These are phyloP conservation scores for Abscondita cerata DNA, from an alignment of 2,888 invertebrate genomes.

Conservation along the genomic window DNA sequence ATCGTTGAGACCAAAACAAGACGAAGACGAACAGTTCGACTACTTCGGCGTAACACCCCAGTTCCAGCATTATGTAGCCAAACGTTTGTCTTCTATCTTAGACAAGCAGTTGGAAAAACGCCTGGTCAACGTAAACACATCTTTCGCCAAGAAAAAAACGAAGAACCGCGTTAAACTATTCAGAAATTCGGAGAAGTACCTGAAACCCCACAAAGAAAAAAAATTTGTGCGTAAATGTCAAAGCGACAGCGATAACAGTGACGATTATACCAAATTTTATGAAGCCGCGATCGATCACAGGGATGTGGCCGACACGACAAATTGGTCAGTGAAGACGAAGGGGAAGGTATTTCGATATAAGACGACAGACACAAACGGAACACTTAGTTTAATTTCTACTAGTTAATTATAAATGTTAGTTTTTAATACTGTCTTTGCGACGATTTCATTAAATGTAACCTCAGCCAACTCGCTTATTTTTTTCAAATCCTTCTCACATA, in stretches of 20 bases:
- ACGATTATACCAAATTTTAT: constrained; percentile 48
- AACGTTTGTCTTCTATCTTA: constrained; percentile 61
- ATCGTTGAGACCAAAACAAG: constrained; percentile 48
- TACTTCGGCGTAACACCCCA: constrained; percentile 62
- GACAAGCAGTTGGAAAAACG: constrained; percentile 55
- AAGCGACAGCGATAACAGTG: constrained; percentile 41
- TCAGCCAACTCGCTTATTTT: constrained; percentile 58
- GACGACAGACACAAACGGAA: constrained; percentile 54
- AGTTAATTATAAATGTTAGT: constrained; percentile 66
- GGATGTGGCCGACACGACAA: constrained; percentile 60
- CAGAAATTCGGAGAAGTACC: constrained; percentile 56
- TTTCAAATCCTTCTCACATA: constrained; percentile 52
- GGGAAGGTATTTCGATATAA: constrained; percentile 62
- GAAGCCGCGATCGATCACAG: constrained; percentile 59
- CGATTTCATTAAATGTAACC: constrained; percentile 66
- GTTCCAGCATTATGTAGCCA: constrained; percentile 62
- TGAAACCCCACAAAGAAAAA: constrained; percentile 54
- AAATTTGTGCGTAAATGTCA: constrained; percentile 51
- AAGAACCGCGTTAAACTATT: constrained; percentile 61
- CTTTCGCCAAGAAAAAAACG: no score
- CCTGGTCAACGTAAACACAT: constrained; percentile 30
- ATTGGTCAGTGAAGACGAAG: constrained; percentile 65
- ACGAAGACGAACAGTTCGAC: constrained; percentile 63
- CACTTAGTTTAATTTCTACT: constrained; percentile 23
- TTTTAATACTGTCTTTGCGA: constrained; percentile 71